These are phyloP conservation scores for Amphiduros pacificus DNA, from an alignment of 2,888 invertebrate genomes.

Conservation along the genomic window DNA sequence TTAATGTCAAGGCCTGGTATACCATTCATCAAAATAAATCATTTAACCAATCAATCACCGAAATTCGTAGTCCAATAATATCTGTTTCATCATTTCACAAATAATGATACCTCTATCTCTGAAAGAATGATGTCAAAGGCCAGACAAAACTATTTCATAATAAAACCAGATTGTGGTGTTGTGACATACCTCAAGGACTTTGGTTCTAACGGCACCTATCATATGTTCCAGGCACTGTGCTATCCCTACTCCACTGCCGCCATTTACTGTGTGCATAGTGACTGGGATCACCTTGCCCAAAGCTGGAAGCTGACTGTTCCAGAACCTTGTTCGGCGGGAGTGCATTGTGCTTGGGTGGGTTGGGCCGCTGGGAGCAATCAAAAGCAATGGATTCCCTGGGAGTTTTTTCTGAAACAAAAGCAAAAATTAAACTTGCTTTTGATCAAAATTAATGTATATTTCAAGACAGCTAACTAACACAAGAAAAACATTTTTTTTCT, in stretches of 20 bases:
- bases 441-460: too few relatives aligned
- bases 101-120: too few relatives aligned
- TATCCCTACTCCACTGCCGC: slow-evolving; percentile 44
- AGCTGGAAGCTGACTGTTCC: slow-evolving; percentile 71
- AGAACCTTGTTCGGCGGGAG: slow-evolving; percentile 69
- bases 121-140: too few relatives aligned
- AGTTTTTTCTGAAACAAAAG: slow-evolving; percentile 68
- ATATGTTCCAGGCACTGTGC: slow-evolving; percentile 60
- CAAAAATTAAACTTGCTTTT: too few relatives aligned
- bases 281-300: slow-evolving; percentile 70
- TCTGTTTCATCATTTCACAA: too few relatives aligned
- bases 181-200: slow-evolving; percentile 66
- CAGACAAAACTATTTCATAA: too few relatives aligned
- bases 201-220: slow-evolving; percentile 67
- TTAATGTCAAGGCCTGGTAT: too few relatives aligned
- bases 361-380: slow-evolving; percentile 58
- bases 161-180: not conserved
- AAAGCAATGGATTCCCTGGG: slow-evolving; percentile 65
- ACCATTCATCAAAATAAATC: too few relatives aligned
- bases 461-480: too few relatives aligned
- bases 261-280: slow-evolving; percentile 64
- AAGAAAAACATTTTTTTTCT: too few relatives aligned
- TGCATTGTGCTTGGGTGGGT: slow-evolving; percentile 38
- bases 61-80: too few relatives aligned
- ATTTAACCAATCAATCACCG: too few relatives aligned